A percentile compares a stretch with the other conserved stretches of the same genome.
phyloP scores from a whole-genome alignment of 2,888 invertebrate species.

The Ophion ventricosus region DNA sequence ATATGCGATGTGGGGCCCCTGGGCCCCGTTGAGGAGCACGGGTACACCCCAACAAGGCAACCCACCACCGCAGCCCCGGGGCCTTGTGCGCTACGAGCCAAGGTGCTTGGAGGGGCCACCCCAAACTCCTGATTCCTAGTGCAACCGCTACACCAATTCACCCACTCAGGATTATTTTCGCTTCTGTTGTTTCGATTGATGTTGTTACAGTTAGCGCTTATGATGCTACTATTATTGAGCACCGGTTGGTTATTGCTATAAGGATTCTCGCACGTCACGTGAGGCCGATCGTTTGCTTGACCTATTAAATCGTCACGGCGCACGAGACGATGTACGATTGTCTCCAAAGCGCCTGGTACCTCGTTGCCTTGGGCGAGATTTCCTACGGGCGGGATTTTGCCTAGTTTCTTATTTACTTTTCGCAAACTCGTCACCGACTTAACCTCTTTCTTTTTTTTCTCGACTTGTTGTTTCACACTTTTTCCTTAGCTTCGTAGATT shows the following conservation, averaged over 20 bases:
- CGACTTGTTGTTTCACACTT: background rate
- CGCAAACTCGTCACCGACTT: constrained; percentile 10
- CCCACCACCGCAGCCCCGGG: constrained; percentile 82
- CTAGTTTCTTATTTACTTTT: constrained; percentile 53
- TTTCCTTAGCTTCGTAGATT: background rate
- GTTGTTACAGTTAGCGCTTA: constrained; percentile 43
- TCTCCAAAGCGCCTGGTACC: constrained; percentile 68
- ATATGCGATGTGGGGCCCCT: constrained; percentile 79
- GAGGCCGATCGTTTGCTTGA: constrained; percentile 3
- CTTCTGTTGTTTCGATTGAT: constrained; percentile 18
- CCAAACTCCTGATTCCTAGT: constrained; percentile 75
- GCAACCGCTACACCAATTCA: constrained; percentile 76
- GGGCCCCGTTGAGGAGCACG: constrained; percentile 82
- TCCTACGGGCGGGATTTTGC: constrained; percentile 80
- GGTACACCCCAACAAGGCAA: constrained; percentile 82
- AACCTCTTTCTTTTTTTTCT: constrained; percentile 8
- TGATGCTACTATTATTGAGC: constrained; percentile 49
- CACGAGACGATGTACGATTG: constrained; percentile 46
- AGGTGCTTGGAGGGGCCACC: constrained; percentile 79
- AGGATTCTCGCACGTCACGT: constrained; percentile 17
- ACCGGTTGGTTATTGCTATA: background rate
- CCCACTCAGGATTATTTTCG: constrained; percentile 72
- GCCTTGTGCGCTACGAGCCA: constrained; percentile 81
- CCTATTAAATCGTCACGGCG: constrained; percentile 34
- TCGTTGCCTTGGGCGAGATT: constrained; percentile 72